A percentile compares a stretch with the other conserved stretches of the same genome.
Evolutionary conservation across 2,888 invertebrate genomes (phyloP).

Genomic region (Eurytoma adleriae): DNA sequence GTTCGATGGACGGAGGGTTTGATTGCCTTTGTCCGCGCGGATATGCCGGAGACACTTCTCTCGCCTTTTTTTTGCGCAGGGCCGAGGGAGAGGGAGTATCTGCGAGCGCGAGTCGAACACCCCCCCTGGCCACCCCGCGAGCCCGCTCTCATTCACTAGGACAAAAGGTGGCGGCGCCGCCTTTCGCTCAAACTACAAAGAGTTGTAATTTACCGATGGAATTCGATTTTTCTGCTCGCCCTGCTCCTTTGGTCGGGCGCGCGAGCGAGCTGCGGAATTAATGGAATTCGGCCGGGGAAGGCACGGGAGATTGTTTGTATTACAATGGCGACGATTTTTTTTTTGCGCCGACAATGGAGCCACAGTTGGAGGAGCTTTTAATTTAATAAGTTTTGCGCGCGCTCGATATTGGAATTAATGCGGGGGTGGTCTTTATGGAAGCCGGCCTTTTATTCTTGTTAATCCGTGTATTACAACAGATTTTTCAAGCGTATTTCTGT

Average conservation of each 20-base stretch:
- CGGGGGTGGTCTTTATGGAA: too few relatives aligned
- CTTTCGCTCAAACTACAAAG: constrained; percentile 48
- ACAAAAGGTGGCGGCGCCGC: constrained; percentile 43
- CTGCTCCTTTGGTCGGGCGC: constrained; percentile 28
- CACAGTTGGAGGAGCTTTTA: not conserved
- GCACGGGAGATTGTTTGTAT: constrained; percentile 40
- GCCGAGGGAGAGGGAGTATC: constrained; percentile 26
- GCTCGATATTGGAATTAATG: constrained; percentile 21
- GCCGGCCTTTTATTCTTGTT: not conserved
- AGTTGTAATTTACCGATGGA: constrained; percentile 54
- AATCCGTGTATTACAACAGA: not conserved
- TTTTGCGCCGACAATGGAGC: constrained; percentile 6
- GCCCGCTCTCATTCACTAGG: constrained; percentile 43
- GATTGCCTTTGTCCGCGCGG: constrained; percentile 51
- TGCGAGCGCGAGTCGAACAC: constrained; percentile 2
- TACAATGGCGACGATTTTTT: constrained; percentile 33
- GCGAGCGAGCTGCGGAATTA: constrained; percentile 45
- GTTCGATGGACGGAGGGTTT: constrained; percentile 25
- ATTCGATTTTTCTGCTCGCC: constrained; percentile 56
- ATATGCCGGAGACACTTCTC: constrained; percentile 47
- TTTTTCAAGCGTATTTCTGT: too few relatives aligned
- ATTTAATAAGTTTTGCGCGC: constrained; percentile 32
- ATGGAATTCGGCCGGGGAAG: constrained; percentile 31
- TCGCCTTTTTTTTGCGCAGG: constrained; percentile 12
- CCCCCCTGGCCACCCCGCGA: not conserved